These are phyloP conservation scores for Atractosteus spatula DNA, from an alignment of 2,113 vertebrate genomes.

Conservation along the genomic window DNA sequence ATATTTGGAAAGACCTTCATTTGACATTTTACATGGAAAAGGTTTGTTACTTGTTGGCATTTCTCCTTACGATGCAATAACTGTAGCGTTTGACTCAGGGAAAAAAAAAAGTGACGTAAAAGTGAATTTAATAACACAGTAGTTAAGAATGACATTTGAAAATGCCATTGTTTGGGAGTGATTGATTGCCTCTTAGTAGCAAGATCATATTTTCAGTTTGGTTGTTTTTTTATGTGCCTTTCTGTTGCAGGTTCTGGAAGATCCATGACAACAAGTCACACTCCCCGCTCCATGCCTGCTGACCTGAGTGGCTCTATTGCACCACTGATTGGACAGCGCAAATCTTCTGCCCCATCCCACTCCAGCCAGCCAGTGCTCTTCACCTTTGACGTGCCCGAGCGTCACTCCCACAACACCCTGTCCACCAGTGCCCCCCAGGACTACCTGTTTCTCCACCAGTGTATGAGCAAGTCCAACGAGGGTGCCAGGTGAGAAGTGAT, in stretches of 20 bases:
- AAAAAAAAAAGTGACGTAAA: background rate
- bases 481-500: constrained; percentile 75
- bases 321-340: constrained; percentile 80
- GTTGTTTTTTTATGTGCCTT: constrained; percentile 10
- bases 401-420: constrained; percentile 72
- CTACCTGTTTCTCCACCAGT: constrained; percentile 96
- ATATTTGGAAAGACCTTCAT: no score
- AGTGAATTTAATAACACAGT: background rate
- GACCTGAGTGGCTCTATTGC: constrained; percentile 72
- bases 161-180: background rate
- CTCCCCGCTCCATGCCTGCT: constrained; percentile 78
- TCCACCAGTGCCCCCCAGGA: constrained; percentile 95
- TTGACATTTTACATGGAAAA: no score
- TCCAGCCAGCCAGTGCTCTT: constrained; percentile 94
- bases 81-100: background rate
- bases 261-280: constrained; percentile 64
- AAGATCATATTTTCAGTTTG: constrained; percentile 1
- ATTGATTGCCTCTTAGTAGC: background rate
- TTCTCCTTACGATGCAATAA: background rate
- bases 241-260: constrained; percentile 74
- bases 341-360: constrained; percentile 80
- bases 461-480: constrained; percentile 92
- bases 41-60: no score
- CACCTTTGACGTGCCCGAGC: constrained; percentile 83
- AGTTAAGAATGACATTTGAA: background rate